These are phyloP conservation scores for Cryptoblepharus egeriae DNA, from an alignment of 2,797 vertebrate genomes.

Conservation along the genomic window DNA sequence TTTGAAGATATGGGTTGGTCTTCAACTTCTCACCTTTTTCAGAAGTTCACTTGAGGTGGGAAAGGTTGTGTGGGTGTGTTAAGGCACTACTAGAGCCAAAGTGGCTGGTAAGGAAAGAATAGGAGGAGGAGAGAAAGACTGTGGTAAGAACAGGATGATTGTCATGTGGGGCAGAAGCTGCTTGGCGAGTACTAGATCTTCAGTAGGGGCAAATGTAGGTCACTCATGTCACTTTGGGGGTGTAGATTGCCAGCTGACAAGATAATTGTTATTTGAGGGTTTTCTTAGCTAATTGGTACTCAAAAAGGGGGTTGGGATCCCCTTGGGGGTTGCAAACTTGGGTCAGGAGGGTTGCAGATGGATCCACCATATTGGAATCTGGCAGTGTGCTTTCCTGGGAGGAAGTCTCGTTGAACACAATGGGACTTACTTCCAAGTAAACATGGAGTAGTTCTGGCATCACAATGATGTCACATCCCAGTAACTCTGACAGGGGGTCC, in stretches of 20 bases:
- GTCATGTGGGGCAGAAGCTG: background rate
- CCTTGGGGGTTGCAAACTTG: too few species aligned
- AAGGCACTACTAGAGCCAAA: background rate
- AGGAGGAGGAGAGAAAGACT: background rate
- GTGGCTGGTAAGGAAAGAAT: background rate
- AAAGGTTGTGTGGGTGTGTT: conserved; percentile 13
- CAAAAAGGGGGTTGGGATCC: too few species aligned
- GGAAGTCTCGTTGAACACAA: too few species aligned
- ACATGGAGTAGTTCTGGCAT: too few species aligned
- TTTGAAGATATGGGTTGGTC: background rate
- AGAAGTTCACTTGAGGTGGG: background rate
- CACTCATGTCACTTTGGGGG: too few species aligned
- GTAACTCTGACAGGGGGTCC: too few species aligned
- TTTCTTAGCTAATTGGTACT: background rate
- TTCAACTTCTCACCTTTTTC: conserved; percentile 25
- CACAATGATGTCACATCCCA: too few species aligned
- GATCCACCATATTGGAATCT: too few species aligned
- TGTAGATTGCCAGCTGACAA: background rate
- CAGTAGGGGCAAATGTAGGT: background rate
- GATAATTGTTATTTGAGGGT: background rate
- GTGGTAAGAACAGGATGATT: background rate
- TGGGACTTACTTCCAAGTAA: too few species aligned
- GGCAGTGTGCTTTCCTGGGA: too few species aligned
- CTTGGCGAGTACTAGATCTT: background rate
- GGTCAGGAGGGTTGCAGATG: too few species aligned